A percentile compares a stretch with the other conserved stretches of the same genome.
phyloP scores from a whole-genome alignment of 2,797 vertebrate genomes.

The Acestrorhynchus altus region DNA sequence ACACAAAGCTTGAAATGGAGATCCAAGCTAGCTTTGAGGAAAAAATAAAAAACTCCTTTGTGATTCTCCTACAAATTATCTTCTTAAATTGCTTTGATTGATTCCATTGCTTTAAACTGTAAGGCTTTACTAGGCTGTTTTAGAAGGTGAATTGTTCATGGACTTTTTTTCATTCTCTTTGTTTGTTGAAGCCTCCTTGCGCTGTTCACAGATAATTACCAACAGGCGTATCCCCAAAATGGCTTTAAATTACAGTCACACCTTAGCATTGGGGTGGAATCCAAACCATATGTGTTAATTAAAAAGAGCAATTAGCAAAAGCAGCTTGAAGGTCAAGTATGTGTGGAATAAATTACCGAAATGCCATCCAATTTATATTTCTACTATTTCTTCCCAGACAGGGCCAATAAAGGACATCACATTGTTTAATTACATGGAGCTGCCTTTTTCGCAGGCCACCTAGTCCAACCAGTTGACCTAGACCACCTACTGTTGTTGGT shows the following conservation, averaged over 20 bases:
- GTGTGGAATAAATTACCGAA: constrained; percentile 8
- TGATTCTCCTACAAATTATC: constrained; percentile 10
- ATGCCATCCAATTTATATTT: constrained; percentile 18
- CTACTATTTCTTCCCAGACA: not conserved
- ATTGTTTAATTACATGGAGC: not conserved
- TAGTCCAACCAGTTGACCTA: too few relatives aligned
- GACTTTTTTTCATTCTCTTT: not conserved
- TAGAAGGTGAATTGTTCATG: not conserved
- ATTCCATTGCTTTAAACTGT: not conserved
- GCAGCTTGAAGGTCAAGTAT: constrained; percentile 17
- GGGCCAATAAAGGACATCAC: not conserved
- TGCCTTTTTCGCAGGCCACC: not conserved
- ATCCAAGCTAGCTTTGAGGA: not conserved
- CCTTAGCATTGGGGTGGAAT: not conserved
- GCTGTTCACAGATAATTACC: not conserved
- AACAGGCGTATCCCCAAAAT: not conserved
- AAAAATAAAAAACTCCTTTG: too few relatives aligned
- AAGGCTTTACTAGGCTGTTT: not conserved
- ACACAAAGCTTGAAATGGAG: not conserved
- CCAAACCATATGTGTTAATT: constrained; percentile 2
- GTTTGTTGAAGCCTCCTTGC: not conserved
- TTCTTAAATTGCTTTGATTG: constrained; percentile 6
- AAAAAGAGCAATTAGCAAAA: constrained; percentile 23
- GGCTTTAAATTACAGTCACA: not conserved
- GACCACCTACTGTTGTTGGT: too few relatives aligned